Evolutionary conservation across 2,113 vertebrate genomes (phyloP), one percentile per base, ranked within the genome.

Genomic region (Jaculus jaculus): DNA sequence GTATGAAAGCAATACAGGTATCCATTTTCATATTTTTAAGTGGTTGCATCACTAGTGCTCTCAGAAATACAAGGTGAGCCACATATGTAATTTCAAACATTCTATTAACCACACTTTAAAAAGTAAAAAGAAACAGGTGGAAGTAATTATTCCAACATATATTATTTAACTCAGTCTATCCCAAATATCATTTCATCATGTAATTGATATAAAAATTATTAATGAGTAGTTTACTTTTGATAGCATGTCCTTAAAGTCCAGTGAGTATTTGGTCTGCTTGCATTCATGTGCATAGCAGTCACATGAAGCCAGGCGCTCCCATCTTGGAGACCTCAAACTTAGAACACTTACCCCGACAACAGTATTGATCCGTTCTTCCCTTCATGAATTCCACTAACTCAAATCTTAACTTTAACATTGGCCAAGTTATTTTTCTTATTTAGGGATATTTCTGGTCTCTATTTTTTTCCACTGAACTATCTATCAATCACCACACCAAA

Each of bases 71-170:
- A 84, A 87, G 12, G 20, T 13, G 30, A 92, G 42, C 3, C 74
- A 69, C 21, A 13, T 54, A 42, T 34, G 16, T 79, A 88, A 91
- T 47, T 82, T 84, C 85, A 93, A 54, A 72, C 54, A 72, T 89
- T 77, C 78, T 74, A 68, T 89, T 93, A 69, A 42, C 21, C 32
- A 61, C 68, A 54, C 78, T 80, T 47, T 73, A 75, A 91, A 83
- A 89, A 65, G 24, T 78, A 94, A 87, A 92, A 92, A 86, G 39
- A 74, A 92, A 77, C 12, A 79, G 79, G 74, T 92, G 39, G 28
- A 87, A 91, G 75, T 73, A 89, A 89, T 95, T 86, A 86, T 89
- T 91, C 85, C 47, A 94, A 82, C 47, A 79, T 37, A n/a, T 63
- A 82, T 75, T 91, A 91, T 94, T 95, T 95, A 84, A 74, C 24